Evolutionary conservation across 2,797 vertebrate species (phyloP).

Genomic region (Lates japonicus): DNA sequence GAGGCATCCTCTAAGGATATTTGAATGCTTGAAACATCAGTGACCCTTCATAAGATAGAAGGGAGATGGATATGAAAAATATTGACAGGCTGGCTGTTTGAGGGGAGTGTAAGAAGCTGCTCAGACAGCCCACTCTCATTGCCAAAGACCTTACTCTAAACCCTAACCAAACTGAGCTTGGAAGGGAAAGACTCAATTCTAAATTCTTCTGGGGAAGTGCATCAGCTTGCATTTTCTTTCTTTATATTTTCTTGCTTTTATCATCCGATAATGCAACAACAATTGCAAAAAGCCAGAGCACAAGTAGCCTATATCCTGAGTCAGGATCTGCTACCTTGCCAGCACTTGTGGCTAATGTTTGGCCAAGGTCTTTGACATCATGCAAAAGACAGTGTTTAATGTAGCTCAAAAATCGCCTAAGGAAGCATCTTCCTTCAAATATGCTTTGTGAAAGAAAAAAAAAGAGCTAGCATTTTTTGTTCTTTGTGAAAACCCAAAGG

Average conservation of each 20-base stretch:
- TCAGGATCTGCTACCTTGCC: constrained; percentile 58
- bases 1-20: constrained; percentile 79
- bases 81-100: constrained; percentile 76
- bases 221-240: constrained; percentile 23
- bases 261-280: constrained; percentile 43
- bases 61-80: constrained; percentile 74
- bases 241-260: constrained; percentile 45
- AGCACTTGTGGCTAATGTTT: too few species aligned
- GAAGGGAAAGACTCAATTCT: constrained; percentile 56
- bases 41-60: constrained; percentile 77
- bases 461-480: constrained; percentile 62
- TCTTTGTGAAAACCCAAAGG: constrained; percentile 78
- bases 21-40: constrained; percentile 72
- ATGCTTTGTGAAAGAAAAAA: constrained; percentile 62
- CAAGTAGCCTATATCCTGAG: constrained; percentile 32
- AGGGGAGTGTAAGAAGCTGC: constrained; percentile 63
- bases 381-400: constrained; percentile 84
- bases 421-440: constrained; percentile 79
- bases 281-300: constrained; percentile 48
- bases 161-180: constrained; percentile 67
- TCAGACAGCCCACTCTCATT: constrained; percentile 69
- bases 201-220: constrained; percentile 50
- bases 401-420: constrained; percentile 81
- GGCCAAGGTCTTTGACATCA: constrained; percentile 82
- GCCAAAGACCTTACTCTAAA: constrained; percentile 78